Evolutionary conservation across 2,797 vertebrate genomes (phyloP).

Genomic region (Danio aesculapii): DNA sequence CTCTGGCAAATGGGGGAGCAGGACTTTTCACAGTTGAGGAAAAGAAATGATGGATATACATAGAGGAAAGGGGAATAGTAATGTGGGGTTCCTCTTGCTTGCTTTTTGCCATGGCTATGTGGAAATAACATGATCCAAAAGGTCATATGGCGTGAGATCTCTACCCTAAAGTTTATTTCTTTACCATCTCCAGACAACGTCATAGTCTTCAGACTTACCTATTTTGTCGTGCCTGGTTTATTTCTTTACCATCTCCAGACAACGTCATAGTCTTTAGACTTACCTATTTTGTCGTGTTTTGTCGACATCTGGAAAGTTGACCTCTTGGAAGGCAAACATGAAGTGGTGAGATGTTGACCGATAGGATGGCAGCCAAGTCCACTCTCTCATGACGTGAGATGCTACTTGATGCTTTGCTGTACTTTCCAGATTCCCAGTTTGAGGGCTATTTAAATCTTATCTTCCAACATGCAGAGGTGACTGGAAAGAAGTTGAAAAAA

Average conservation of each 20-base stretch:
- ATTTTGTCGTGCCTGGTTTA: conserved; percentile 6
- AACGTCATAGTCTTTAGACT: not conserved
- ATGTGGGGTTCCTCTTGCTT: conserved; percentile 19
- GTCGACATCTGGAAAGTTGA: conserved; percentile 18
- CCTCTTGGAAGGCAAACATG: not conserved
- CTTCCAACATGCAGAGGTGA: not conserved
- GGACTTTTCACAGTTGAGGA: conserved; percentile 63
- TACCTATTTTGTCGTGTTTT: not conserved
- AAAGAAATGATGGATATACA: conserved; percentile 29
- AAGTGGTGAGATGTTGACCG: not conserved
- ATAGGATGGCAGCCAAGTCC: conserved; percentile 31
- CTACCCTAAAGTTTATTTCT: conserved; percentile 39
- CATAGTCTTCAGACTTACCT: not conserved
- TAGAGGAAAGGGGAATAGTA: conserved; percentile 20
- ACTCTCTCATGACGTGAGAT: conserved; percentile 27
- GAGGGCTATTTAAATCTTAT: conserved; percentile 22
- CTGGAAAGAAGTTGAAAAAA: not conserved
- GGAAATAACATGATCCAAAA: conserved; percentile 51
- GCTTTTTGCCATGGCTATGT: conserved; percentile 28
- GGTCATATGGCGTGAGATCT: conserved; percentile 36
- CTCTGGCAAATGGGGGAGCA: conserved; percentile 56
- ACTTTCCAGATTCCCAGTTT: not conserved
- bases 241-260: conserved; percentile 34
- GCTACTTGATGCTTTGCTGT: conserved; percentile 26
- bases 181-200: conserved; percentile 10